Evolutionary conservation across 2,797 vertebrate species (phyloP).

Genomic region (Rhynchonycteris naso): DNA sequence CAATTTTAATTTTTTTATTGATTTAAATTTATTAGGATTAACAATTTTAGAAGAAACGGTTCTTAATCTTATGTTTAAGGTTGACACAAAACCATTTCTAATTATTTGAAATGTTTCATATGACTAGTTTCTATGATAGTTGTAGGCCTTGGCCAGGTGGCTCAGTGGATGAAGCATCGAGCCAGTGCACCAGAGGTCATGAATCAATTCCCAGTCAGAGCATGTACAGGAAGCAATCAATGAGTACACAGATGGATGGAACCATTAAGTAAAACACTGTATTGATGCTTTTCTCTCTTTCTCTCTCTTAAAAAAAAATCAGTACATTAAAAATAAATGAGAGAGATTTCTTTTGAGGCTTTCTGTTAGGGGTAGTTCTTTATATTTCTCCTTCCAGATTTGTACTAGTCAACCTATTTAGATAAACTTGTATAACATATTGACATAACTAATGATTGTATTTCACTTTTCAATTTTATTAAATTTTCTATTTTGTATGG

Average conservation of each 20-base stretch:
- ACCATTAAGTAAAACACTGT: no score
- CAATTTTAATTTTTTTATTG: not conserved
- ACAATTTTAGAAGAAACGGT: conserved; percentile 44
- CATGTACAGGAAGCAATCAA: no score
- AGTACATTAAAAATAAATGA: no score
- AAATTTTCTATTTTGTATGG: conserved; percentile 41
- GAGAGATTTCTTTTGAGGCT: not conserved
- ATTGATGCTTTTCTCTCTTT: no score
- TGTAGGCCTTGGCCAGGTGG: not conserved
- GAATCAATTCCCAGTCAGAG: no score
- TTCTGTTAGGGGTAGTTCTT: not conserved
- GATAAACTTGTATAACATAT: not conserved
- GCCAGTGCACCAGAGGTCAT: no score
- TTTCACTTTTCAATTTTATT: conserved; percentile 58
- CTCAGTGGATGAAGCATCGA: no score
- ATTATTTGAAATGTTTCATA: not conserved
- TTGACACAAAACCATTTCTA: conserved; percentile 33
- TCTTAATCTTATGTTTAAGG: conserved; percentile 36
- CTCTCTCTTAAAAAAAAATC: no score
- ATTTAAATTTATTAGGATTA: not conserved
- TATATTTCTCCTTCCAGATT: not conserved
- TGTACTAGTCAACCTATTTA: not conserved
- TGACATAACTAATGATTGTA: not conserved
- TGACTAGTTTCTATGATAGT: conserved; percentile 25
- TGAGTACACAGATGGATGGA: no score